phyloP scores from a whole-genome alignment of 2,888 invertebrate genomes.

The Pheosia tremula region DNA sequence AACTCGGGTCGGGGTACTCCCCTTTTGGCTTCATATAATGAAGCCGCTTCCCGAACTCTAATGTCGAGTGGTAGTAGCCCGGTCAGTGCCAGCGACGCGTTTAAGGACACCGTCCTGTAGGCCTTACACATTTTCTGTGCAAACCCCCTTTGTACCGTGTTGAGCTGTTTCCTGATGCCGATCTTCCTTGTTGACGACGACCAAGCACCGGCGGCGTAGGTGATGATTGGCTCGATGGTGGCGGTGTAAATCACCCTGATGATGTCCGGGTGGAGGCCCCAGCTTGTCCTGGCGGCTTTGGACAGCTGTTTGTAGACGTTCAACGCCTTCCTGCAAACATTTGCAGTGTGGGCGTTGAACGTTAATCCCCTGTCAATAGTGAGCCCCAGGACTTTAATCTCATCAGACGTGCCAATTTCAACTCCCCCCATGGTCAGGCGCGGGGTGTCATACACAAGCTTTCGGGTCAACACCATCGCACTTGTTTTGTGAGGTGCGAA shows the following conservation, averaged over 20 bases:
- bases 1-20: conserved; percentile 1
- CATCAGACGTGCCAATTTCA: not conserved
- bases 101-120: not conserved
- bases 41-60: conserved; percentile 6
- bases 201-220: conserved; percentile 15
- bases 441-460: too few species aligned
- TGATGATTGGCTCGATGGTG: conserved; percentile 14
- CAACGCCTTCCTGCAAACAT: not conserved
- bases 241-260: conserved; percentile 12
- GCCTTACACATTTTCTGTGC: conserved; percentile 4
- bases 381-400: not conserved
- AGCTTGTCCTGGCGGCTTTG: conserved; percentile 6
- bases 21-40: conserved; percentile 12
- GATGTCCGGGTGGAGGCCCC: conserved; percentile 16
- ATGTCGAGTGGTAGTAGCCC: conserved; percentile 1
- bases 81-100: not conserved
- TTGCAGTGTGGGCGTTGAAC: not conserved
- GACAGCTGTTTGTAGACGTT: conserved; percentile 14
- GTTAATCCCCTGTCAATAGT: not conserved
- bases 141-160: not conserved
- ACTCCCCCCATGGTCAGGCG: too few species aligned
- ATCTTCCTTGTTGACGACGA: not conserved
- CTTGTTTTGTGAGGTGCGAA: too few species aligned
- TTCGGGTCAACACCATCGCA: too few species aligned
- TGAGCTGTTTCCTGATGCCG: not conserved